phyloP scores from a whole-genome alignment of 2,113 vertebrate species.

The Gopherus flavomarginatus region DNA sequence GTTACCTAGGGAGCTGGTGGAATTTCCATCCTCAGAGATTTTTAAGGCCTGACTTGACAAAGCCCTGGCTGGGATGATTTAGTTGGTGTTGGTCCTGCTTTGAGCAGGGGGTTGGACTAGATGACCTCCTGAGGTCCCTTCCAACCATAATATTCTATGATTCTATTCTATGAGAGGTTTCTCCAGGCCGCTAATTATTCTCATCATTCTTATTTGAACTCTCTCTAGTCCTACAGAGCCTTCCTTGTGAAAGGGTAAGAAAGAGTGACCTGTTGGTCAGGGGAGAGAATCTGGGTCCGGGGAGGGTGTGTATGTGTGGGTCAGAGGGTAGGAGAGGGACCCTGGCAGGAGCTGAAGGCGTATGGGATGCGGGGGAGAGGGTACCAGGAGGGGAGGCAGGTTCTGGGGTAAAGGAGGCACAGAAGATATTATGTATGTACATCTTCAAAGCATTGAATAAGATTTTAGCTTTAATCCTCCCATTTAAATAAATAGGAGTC shows the following conservation, averaged over 20 bases:
- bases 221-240: not conserved
- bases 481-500: not conserved
- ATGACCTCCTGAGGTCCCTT: too few relatives aligned
- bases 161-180: not conserved
- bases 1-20: too few relatives aligned
- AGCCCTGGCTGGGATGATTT: too few relatives aligned
- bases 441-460: accelerated
- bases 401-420: not conserved
- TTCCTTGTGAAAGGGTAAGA: not conserved
- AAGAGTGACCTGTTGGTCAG: accelerated
- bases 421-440: not conserved
- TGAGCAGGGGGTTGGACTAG: too few relatives aligned
- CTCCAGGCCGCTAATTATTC: accelerated
- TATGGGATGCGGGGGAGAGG: not conserved
- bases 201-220: accelerated
- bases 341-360: too few relatives aligned
- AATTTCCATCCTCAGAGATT: too few relatives aligned
- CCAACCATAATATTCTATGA: too few relatives aligned
- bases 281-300: accelerated
- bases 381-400: not conserved
- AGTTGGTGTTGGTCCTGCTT: too few relatives aligned
- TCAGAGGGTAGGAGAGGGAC: too few relatives aligned
- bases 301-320: too few relatives aligned
- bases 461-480: not conserved
- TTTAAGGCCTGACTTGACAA: too few relatives aligned